Conservation (phyloP, 2,888 invertebrate species). For the Acronicta psi region DNA sequence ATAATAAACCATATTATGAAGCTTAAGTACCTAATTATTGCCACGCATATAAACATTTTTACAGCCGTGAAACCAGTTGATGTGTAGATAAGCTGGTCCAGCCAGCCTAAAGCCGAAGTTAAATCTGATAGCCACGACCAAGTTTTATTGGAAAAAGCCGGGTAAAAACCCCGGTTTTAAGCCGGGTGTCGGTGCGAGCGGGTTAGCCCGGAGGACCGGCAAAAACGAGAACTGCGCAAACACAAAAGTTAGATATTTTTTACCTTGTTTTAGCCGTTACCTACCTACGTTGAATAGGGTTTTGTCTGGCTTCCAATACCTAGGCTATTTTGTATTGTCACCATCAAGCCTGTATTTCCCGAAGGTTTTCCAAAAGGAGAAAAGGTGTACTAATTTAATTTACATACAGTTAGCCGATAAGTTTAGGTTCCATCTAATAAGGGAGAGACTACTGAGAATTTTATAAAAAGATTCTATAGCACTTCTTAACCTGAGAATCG, state of each 20-base stretch:
- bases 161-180: slow-evolving; percentile 20
- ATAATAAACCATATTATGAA: too few relatives aligned
- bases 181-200: slow-evolving; percentile 7
- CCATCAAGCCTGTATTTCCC: too few relatives aligned
- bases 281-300: background rate
- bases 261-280: slow-evolving; percentile 5
- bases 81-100: slow-evolving; percentile 30
- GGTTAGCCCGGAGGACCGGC: slow-evolving; percentile 12
- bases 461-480: too few relatives aligned
- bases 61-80: slow-evolving; percentile 10
- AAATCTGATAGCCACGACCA: slow-evolving; percentile 29
- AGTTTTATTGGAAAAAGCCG: slow-evolving; percentile 33
- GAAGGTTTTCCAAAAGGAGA: too few relatives aligned
- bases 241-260: slow-evolving; percentile 2
- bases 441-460: too few relatives aligned
- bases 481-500: too few relatives aligned
- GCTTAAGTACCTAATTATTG: slow-evolving; percentile 10
- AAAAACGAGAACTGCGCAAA: slow-evolving; percentile 25
- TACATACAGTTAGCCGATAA: too few relatives aligned
- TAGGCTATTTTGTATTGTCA: background rate
- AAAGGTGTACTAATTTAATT: too few relatives aligned
- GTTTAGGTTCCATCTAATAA: too few relatives aligned
- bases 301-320: background rate
- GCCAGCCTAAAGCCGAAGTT: slow-evolving; percentile 12
- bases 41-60: slow-evolving; percentile 2